Evolutionary conservation across 2,888 invertebrate genomes (phyloP), one percentile per base, ranked within the genome.

Genomic region (Lottia scabra): DNA sequence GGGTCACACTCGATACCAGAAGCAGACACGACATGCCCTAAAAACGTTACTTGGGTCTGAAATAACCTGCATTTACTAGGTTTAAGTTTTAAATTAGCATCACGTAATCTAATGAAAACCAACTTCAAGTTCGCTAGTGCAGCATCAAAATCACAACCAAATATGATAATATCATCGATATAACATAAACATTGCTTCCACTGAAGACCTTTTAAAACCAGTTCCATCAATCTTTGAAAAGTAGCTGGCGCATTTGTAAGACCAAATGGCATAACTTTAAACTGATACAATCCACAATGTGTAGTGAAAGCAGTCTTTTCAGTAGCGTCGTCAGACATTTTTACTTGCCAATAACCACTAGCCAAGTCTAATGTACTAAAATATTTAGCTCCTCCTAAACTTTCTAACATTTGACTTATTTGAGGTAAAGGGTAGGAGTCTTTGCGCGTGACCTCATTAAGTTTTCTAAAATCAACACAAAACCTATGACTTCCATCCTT

Each of bases 161-260:
- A 48, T 6, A 48, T n/a, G 8, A 48, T 48, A n/a, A n/a, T 48
- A 48, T 48, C 48, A 48, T 48, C 48, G 10, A 48, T 48, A 48
- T 48, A 48, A n/a, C 48, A 48, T 10, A 48, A n/a, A 48, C 48
- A 48, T n/a, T 48, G 48, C 48, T 48, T 48, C n/a, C 48, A 48
- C 19, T 48, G 48, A 5, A 48, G 10, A 5, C 48, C 48, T n/a
- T 48, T 48, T 13, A 48, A n/a, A n/a, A 48, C 48, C 19, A 48
- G 19, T n/a, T 48, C 48, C 48, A 48, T 48, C 48, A 48, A 48
- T 10, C 48, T 48, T n/a, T 48, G 48, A n/a, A 48, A 48, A n/a
- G n/a, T 48, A n/a, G 48, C 48, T 6, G 48, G n/a, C 8, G 48
- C 48, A 48, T 48, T 48, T 6, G 48, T 48, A 5, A 48, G 19